Conservation (phyloP, 2,797 vertebrate genomes). For the Thaleichthys pacificus region DNA sequence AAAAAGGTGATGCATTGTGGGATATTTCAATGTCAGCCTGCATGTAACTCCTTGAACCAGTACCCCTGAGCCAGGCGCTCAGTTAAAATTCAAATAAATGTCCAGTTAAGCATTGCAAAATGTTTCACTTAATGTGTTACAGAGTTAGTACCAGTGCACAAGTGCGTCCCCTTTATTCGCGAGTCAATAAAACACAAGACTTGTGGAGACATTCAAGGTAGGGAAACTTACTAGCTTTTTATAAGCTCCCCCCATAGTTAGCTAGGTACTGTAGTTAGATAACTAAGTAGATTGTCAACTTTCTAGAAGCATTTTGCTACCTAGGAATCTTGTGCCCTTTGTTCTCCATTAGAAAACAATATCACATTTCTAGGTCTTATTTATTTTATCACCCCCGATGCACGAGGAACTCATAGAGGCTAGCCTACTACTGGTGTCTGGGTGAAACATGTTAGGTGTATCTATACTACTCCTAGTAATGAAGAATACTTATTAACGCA, state of each 20-base stretch:
- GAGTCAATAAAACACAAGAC: slow-evolving; percentile 55
- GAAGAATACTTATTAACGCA: not conserved
- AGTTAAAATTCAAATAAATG: slow-evolving; percentile 6
- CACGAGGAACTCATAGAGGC: not conserved
- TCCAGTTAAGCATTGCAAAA: slow-evolving; percentile 35
- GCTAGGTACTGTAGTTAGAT: not conserved
- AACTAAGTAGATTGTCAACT: not conserved
- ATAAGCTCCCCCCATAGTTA: not conserved
- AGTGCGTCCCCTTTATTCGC: slow-evolving; percentile 42
- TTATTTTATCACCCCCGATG: not conserved
- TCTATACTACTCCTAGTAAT: not conserved
- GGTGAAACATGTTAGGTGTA: not conserved
- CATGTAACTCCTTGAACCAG: slow-evolving; percentile 45
- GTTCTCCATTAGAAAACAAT: not conserved
- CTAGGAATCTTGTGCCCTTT: too few relatives aligned
- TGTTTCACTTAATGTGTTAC: slow-evolving; percentile 67
- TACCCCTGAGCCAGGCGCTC: slow-evolving; percentile 45
- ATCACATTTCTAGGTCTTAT: not conserved
- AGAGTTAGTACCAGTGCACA: slow-evolving; percentile 43
- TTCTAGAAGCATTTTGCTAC: not conserved
- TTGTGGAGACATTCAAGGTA: slow-evolving; percentile 70
- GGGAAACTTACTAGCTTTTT: slow-evolving; percentile 20
- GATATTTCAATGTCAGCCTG: slow-evolving; percentile 70
- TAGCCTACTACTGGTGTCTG: not conserved
- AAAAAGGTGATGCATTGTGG: slow-evolving; percentile 56